A percentile compares a stretch with the other conserved stretches of the same genome.
phyloP scores from a whole-genome alignment of 2,797 vertebrate species.

The Lates japonicus region DNA sequence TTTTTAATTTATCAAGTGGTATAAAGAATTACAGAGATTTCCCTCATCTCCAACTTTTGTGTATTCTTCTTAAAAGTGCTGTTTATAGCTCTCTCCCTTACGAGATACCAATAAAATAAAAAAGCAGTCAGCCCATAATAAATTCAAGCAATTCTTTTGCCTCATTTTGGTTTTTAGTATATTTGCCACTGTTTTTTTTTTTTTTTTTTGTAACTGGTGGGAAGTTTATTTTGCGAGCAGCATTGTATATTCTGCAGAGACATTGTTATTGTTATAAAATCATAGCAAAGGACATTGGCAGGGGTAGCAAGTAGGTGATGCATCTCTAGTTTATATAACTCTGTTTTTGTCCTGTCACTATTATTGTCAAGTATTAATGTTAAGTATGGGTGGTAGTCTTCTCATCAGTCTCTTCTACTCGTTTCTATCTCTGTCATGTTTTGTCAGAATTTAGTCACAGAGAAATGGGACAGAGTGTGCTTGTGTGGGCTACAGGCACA shows the following conservation, averaged over 20 bases:
- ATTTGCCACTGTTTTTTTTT: neutral
- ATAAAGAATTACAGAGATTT: neutral
- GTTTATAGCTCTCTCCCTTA: neutral
- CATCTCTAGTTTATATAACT: neutral
- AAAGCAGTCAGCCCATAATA: conserved; percentile 25
- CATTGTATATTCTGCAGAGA: conserved; percentile 4
- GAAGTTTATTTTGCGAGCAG: conserved; percentile 43
- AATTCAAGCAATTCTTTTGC: neutral
- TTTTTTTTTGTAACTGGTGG: conserved; percentile 7
- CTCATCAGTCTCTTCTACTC: conserved; percentile 31
- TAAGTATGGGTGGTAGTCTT: conserved; percentile 3
- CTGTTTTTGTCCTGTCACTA: conserved; percentile 10
- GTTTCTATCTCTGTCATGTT: conserved; percentile 31
- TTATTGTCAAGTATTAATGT: conserved; percentile 31
- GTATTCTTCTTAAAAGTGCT: neutral
- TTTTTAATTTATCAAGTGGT: neutral
- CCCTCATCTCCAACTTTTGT: neutral
- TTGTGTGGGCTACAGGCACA: conserved; percentile 44
- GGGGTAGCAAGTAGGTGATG: neutral
- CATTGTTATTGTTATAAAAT: neutral
- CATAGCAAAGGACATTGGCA: neutral
- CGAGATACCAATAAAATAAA: neutral
- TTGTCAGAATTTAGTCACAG: conserved; percentile 51
- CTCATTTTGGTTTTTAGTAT: conserved; percentile 2
- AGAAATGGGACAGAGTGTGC: conserved; percentile 56